A percentile compares a stretch with the other conserved stretches of the same genome.
These are phyloP conservation scores for Pseudanteris insignis DNA, from an alignment of 2,888 invertebrate genomes.

Conservation along the genomic window DNA sequence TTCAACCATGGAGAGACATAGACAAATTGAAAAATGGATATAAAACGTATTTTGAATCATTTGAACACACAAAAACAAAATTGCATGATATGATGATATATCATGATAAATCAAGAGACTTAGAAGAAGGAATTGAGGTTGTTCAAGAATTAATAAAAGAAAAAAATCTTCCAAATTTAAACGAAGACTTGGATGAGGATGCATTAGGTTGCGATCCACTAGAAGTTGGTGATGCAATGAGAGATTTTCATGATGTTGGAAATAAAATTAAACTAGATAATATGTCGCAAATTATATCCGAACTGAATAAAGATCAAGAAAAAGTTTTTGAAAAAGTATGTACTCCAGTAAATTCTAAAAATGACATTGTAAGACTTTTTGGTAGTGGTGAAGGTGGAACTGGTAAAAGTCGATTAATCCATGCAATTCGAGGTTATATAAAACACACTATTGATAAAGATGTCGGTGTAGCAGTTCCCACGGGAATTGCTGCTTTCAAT, in stretches of 20 bases:
- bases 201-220: slow-evolving; percentile 2
- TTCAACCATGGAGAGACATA: slow-evolving; percentile 39
- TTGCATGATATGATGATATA: slow-evolving; percentile 23
- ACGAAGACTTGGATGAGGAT: slow-evolving; percentile 1
- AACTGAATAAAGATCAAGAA: slow-evolving; percentile 51
- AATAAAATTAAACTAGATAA: slow-evolving; percentile 13
- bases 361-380: slow-evolving; percentile 29
- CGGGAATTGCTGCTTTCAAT: slow-evolving; percentile 58
- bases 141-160: slow-evolving; percentile 3
- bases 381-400: slow-evolving; percentile 54
- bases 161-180: neutral
- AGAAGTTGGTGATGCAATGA: slow-evolving; percentile 46
- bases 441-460: slow-evolving; percentile 49
- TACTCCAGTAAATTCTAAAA: slow-evolving; percentile 23
- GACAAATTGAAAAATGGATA: slow-evolving; percentile 6
- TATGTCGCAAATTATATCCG: slow-evolving; percentile 41
- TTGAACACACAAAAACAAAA: slow-evolving; percentile 32
- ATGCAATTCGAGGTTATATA: slow-evolving; percentile 51
- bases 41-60: slow-evolving; percentile 29
- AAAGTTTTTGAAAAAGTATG: slow-evolving; percentile 48
- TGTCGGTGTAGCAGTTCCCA: slow-evolving; percentile 53
- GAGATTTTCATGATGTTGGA: slow-evolving; percentile 41
- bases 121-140: neutral
- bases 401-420: slow-evolving; percentile 53
- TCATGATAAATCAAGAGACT: neutral